Evolutionary conservation across 2,888 invertebrate species (phyloP), one percentile per base, ranked within the genome.

Genomic region (Aleiodes testaceus): DNA sequence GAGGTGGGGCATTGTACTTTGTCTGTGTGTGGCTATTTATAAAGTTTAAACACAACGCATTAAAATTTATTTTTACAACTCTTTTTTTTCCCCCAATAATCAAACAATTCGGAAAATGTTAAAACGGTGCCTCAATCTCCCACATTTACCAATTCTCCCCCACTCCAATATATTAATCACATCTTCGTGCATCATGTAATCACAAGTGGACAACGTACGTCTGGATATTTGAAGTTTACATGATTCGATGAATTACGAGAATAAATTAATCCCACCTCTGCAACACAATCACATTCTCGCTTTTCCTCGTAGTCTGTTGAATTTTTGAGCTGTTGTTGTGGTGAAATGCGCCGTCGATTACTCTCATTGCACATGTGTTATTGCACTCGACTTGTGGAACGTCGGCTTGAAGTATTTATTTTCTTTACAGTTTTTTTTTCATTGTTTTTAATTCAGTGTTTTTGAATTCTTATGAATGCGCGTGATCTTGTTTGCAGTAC

Each of bases 231-330:
- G 14, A 59, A 36, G 36, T 36, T 9, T 20, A 36, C 16, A 59
- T 4, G 16, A 14, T 11, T 42, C 18, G 59, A 36, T 11, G 30
- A 22, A 26, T 26, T 14, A 65, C 47, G 20, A 47, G 22, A 36
- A 50, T 49, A 36, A 36, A 36, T 36, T 3, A 36, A 9, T 11
- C 36, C 36, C 36, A 36, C 36, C 36, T 9, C 11, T 7, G 4
- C 49, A 49, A 45, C 65, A 65, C 65, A 26, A 26, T 26, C 26
- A 26, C 26, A 26, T 9, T 45, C 52, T 49, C 20, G 50, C 52
- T 52, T 69, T 61, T 50, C 22, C 50, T 69, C n/a, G 61, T 69
- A 69, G 69, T 49, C 20, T 61, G 61, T 69, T 69, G 49, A 44
- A 63, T 63, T 63, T 63, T 63, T 63, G 22, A 49, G 14, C 49